Base-by-base conservation (phyloP, 2,113 vertebrate genomes). In the Eulemur macaco region DNA sequence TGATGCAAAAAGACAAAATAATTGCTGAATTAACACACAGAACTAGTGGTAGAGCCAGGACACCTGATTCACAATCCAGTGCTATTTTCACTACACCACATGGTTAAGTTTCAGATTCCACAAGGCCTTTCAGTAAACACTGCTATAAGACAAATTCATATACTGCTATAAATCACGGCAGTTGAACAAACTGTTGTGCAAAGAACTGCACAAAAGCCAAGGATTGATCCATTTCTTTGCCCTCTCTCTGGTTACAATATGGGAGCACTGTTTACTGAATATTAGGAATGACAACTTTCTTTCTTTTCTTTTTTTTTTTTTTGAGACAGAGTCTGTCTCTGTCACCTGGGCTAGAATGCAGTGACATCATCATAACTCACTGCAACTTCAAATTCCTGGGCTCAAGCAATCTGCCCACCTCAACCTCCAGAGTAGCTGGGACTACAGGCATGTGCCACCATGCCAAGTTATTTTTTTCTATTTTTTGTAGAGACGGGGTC, bases 1-100 rank as follows among this genome's bases (percentile, higher is more conserved):
- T 92, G 78, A 92, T 39, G 27, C 60, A 89, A 56, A 95, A 95
- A 96, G 93, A 64, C 83, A 86, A 89, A 94, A 71, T 80, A 52
- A 89, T 89, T 95, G 27, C 17, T 69, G 34, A 91, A 95, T 50
- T 45, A 94, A 37, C 54, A 86, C 34, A 68, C 34, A 52, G 37
- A 88, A 56, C 84, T 80, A 91, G 45, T 89, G 58, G 1, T 52
- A 58, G 31, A 93, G 3, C 12, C 37, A 58, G 21, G 34, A 85
- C 80, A 54, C 34, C 29, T 77, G 87, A 82, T 45, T 91, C 77
- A 91, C 8, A 71, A 23, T 78, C 45, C 63, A 91, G n/a, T 66
- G 80, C 47, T 83, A 15, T 89, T 95, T 97, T 73, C 85, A 94
- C 9, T 66, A 68, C 2, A 90, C 17, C 42, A 87, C 11, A 80